phyloP scores from a whole-genome alignment of 2,888 invertebrate species.

The Oasisia sp. region DNA sequence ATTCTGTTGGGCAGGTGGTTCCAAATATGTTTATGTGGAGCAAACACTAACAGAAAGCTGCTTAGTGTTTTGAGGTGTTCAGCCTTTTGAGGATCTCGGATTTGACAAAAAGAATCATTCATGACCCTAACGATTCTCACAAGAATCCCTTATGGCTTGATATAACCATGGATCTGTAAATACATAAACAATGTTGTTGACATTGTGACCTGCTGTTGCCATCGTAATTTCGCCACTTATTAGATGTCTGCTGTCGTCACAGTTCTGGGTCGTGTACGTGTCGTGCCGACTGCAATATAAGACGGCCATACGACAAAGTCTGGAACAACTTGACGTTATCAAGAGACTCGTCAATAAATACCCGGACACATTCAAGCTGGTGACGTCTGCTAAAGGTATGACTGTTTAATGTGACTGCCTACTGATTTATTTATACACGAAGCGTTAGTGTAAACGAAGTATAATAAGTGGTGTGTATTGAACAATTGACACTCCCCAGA shows the following conservation, averaged over 20 bases:
- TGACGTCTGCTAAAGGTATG: constrained; percentile 80
- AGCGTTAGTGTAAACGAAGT: too few species aligned
- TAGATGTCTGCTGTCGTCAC: constrained; percentile 50
- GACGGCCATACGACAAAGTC: constrained; percentile 84
- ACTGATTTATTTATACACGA: not conserved
- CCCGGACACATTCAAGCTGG: constrained; percentile 72
- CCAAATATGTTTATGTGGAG: not conserved
- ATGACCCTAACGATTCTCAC: too few species aligned
- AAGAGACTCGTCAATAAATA: constrained; percentile 83
- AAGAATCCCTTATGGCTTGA: too few species aligned
- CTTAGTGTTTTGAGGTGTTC: too few species aligned
- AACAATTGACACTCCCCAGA: too few species aligned
- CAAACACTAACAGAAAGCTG: not conserved
- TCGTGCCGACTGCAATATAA: constrained; percentile 84
- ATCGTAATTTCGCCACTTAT: not conserved
- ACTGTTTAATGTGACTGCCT: not conserved
- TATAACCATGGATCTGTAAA: too few species aligned
- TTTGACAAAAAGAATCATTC: too few species aligned
- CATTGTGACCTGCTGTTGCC: not conserved
- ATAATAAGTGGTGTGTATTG: too few species aligned
- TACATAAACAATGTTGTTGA: not conserved
- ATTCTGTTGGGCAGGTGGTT: not conserved
- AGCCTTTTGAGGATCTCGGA: too few species aligned
- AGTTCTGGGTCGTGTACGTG: constrained; percentile 91
- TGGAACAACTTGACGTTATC: constrained; percentile 88